Evolutionary conservation across 2,888 invertebrate genomes (phyloP), one percentile per base, ranked within the genome.

Genomic region (Eledona agricola): DNA sequence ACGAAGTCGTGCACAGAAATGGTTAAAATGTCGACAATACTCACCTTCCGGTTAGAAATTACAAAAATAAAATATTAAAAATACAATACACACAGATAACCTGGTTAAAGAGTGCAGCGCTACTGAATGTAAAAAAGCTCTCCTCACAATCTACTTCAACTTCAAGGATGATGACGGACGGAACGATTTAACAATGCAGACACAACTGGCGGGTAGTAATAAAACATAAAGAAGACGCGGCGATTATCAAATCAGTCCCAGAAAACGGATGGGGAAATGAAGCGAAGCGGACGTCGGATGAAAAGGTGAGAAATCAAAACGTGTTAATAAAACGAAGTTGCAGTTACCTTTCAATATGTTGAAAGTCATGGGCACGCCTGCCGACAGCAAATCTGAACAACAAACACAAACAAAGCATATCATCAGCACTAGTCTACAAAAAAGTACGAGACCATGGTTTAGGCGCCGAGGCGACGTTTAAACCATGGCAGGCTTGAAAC

Each of bases 271-370:
- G 20, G n/a, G 28, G 2, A 32, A 32, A 32, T 15, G 40, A 50
- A 26, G 51, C 43, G 22, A 28, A 51, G 51, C 51, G 10, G 10
- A 15, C n/a, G n/a, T n/a, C n/a, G n/a, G n/a, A n/a, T n/a, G n/a
- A n/a, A n/a, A n/a, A n/a, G n/a, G n/a, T n/a, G n/a, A n/a, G n/a
- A n/a, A n/a, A n/a, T n/a, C n/a, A n/a, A n/a, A n/a, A n/a, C n/a
- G 52, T 58, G 61, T 62, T 61, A 65, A 60, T 62, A 61, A 60
- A 66, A 64, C 61, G 59, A 63, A 62, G 60, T 60, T 60, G 65
- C 78, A 77, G 80, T 87, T 88, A 89, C 89, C 89, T 89, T 88
- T 89, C 81, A 89, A 84, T 81, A 89, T 88, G 87, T 88, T 88
- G 87, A 87, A 89, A 82, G 87, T 87, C 83, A 88, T 85, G 79